Conservation (phyloP, 2,113 vertebrate species). For the Cygnus atratus region DNA sequence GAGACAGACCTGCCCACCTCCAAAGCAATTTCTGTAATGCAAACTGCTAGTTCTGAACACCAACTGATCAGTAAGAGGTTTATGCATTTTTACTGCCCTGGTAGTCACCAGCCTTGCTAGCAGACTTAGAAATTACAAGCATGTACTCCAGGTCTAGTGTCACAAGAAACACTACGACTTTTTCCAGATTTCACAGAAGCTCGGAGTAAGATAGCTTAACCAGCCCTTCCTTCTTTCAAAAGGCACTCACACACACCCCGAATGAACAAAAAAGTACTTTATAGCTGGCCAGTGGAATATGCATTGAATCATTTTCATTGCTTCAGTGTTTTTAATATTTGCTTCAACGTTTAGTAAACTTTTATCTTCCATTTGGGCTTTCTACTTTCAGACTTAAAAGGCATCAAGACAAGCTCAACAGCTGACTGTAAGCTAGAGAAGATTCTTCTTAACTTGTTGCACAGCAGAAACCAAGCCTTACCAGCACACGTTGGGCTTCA, state of each 20-base stretch:
- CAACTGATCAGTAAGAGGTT: not conserved
- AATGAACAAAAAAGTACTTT: not conserved
- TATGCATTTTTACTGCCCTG: not conserved
- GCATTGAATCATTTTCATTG: not conserved
- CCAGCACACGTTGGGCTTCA: rapidly evolving
- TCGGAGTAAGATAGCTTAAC: not conserved
- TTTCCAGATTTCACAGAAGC: not conserved
- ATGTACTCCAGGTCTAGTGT: not conserved
- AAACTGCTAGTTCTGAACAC: not conserved
- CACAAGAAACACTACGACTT: not conserved
- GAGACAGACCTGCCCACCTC: not conserved
- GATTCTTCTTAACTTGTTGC: not conserved
- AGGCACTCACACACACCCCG: not conserved
- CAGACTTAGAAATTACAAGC: not conserved
- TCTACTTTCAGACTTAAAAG: not conserved
- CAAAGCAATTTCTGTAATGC: not conserved
- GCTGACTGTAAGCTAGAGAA: not conserved
- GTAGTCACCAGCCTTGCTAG: not conserved
- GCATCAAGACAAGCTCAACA: not conserved
- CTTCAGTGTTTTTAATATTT: not conserved
- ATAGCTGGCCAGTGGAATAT: not conserved
- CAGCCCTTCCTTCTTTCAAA: not conserved
- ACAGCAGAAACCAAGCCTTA: not conserved
- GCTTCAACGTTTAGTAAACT: not conserved
- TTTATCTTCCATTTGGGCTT: not conserved